Conservation (phyloP, 2,113 vertebrate species). For the Sula dactylatra region DNA sequence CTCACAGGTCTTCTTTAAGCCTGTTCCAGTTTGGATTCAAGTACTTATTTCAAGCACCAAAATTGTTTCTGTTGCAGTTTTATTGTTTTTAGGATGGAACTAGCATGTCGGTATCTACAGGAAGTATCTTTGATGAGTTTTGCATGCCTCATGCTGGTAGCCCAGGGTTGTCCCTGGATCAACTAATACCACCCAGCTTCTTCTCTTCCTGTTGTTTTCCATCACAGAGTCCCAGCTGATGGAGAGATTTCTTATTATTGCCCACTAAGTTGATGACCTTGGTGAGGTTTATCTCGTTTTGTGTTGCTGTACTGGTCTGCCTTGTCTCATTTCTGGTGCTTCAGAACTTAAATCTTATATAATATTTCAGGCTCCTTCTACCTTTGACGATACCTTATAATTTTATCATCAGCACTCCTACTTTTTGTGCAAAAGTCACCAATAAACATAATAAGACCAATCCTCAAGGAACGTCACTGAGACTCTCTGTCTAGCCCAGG, state of each 20-base stretch:
- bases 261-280: neutral
- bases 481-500: neutral
- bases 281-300: neutral
- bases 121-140: neutral
- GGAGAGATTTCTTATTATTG: neutral
- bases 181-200: neutral
- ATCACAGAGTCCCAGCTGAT: neutral
- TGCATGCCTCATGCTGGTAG: neutral
- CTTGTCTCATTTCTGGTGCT: neutral
- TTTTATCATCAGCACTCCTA: neutral
- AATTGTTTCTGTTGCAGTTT: neutral
- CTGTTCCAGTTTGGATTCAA: neutral
- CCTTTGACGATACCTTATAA: neutral
- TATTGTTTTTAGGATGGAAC: neutral
- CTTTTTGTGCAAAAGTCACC: neutral
- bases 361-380: neutral
- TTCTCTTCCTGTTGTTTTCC: neutral
- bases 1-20: neutral
- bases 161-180: neutral
- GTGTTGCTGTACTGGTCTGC: neutral
- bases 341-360: neutral
- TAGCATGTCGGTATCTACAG: neutral
- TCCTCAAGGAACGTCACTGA: accelerated
- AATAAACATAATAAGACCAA: neutral
- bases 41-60: neutral